phyloP scores from a whole-genome alignment of 2,888 invertebrate species.

The Bimastos eiseni region DNA sequence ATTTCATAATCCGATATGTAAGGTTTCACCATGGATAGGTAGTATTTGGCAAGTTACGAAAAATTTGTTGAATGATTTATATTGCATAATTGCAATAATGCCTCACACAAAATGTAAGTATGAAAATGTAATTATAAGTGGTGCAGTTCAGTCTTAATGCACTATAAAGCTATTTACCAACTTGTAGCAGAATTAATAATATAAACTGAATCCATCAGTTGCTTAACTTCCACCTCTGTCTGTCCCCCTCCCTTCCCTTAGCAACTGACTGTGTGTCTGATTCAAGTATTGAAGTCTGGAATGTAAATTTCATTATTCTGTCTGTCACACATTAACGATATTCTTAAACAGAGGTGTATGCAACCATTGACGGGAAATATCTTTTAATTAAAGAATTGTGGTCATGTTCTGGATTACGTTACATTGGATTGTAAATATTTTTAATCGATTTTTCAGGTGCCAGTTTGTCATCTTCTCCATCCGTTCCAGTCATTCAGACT shows the following conservation, averaged over 20 bases:
- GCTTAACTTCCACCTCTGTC: too few relatives aligned
- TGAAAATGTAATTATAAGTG: neutral
- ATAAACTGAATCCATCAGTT: too few relatives aligned
- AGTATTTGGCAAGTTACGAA: too few relatives aligned
- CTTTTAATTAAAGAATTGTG: neutral
- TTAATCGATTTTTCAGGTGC: neutral
- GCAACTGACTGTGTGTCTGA: too few relatives aligned
- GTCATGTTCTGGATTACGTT: too few relatives aligned
- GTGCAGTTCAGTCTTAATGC: neutral
- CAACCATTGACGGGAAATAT: neutral
- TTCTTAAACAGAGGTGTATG: neutral
- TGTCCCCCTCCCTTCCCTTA: too few relatives aligned
- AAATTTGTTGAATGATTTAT: neutral
- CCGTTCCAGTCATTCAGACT: neutral
- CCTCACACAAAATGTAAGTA: too few relatives aligned
- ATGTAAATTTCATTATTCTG: too few relatives aligned
- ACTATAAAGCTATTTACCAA: neutral
- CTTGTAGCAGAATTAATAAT: neutral
- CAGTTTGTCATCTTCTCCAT: neutral
- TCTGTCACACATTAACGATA: too few relatives aligned
- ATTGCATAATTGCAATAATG: neutral
- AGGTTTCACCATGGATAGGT: neutral
- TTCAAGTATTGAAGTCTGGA: too few relatives aligned
- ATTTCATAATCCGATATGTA: neutral
- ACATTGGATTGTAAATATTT: neutral